phyloP scores from a whole-genome alignment of 2,888 invertebrate species.

The Cosmorhoe ocellata region DNA sequence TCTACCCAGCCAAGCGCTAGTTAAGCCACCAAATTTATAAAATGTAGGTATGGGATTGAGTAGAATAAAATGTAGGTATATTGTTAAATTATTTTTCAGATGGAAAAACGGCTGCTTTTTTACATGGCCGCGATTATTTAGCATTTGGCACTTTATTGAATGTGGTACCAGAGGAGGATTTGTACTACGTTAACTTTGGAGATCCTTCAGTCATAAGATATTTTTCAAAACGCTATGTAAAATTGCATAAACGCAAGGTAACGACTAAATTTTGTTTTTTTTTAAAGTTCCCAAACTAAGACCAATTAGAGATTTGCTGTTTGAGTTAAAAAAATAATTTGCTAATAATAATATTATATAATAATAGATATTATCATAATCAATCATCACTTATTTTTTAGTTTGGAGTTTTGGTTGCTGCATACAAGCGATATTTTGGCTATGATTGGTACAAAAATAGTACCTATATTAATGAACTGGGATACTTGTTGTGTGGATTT shows the following conservation, averaged over 20 bases:
- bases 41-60: too few relatives aligned
- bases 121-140: slow-evolving; percentile 67
- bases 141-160: slow-evolving; percentile 66
- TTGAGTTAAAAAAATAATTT: too few relatives aligned
- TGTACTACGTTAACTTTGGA: slow-evolving; percentile 72
- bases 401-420: slow-evolving; percentile 65
- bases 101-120: slow-evolving; percentile 69
- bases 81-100: too few relatives aligned
- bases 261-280: too few relatives aligned
- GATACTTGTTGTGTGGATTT: slow-evolving; percentile 71
- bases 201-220: slow-evolving; percentile 63
- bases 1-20: too few relatives aligned
- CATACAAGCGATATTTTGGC: slow-evolving; percentile 68
- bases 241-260: slow-evolving; percentile 62
- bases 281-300: too few relatives aligned
- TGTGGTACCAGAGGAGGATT: slow-evolving; percentile 70
- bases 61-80: too few relatives aligned
- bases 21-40: too few relatives aligned
- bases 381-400: slow-evolving; percentile 30
- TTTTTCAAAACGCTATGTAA: slow-evolving; percentile 54
- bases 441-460: slow-evolving; percentile 59
- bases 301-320: too few relatives aligned
- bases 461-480: slow-evolving; percentile 61
- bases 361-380: too few relatives aligned
- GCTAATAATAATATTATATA: too few relatives aligned